Evolutionary conservation across 1,140 invertebrate species (phyloP).

Genomic region (Drosophila repletoides): DNA sequence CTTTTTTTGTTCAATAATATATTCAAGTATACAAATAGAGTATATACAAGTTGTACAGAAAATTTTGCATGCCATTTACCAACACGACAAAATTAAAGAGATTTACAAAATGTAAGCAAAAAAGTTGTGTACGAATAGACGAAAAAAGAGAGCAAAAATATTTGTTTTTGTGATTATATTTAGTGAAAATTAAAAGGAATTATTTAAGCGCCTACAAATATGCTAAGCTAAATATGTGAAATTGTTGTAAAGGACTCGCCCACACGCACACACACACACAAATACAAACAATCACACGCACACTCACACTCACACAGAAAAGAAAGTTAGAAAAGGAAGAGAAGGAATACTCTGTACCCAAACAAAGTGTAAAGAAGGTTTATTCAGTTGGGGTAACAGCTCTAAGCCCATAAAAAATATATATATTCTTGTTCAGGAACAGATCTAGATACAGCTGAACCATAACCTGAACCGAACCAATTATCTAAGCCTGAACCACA

Average conservation of each 20-base stretch:
- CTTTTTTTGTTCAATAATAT: conserved; percentile 61
- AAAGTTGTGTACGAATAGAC: conserved; percentile 7
- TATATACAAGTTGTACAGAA: conserved; percentile 11
- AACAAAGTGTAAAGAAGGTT: background rate
- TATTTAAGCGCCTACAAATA: conserved; percentile 46
- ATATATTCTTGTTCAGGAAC: no score
- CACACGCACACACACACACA: conserved; percentile 25
- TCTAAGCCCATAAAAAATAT: no score
- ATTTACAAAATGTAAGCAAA: conserved; percentile 17
- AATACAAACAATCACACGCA: background rate
- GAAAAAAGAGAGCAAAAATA: conserved; percentile 41
- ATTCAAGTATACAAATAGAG: conserved; percentile 33
- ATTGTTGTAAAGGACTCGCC: conserved; percentile 35
- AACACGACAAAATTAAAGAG: conserved; percentile 31
- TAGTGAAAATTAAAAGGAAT: conserved; percentile 26
- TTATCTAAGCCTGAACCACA: no score
- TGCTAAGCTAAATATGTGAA: conserved; percentile 51
- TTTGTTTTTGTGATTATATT: conserved; percentile 26
- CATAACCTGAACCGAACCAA: no score
- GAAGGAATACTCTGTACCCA: background rate
- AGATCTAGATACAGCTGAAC: no score
- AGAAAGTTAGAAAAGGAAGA: background rate
- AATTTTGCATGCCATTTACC: conserved; percentile 40
- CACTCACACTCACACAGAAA: conserved; percentile 1
- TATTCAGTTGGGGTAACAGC: no score